Evolutionary conservation across 2,113 vertebrate species (phyloP).

Genomic region (Caranx melampygus): DNA sequence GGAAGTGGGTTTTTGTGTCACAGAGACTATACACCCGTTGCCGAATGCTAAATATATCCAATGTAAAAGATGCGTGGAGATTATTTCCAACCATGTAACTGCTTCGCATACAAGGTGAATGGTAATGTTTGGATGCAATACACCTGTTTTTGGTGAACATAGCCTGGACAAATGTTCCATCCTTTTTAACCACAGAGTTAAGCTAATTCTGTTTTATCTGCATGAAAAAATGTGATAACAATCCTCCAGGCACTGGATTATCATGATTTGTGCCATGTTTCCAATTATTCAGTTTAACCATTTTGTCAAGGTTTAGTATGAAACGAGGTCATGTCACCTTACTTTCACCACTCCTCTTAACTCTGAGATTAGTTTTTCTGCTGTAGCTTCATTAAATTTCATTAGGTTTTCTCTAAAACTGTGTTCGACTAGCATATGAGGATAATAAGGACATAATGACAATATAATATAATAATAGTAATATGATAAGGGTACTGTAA

Average conservation of each 20-base stretch:
- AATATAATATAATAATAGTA: too few species aligned
- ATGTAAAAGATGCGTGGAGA: constrained; percentile 11
- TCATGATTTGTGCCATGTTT: neutral
- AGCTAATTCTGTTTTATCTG: neutral
- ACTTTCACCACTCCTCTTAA: neutral
- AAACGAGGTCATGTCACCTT: neutral
- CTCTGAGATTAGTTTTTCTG: neutral
- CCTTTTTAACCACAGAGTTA: neutral
- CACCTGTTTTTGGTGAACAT: neutral
- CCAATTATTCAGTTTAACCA: neutral
- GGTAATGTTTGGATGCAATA: neutral
- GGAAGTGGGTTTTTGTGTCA: constrained; percentile 71
- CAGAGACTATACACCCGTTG: constrained; percentile 4
- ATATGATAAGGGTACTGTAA: too few species aligned
- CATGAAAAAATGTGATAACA: neutral
- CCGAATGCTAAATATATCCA: constrained; percentile 29
- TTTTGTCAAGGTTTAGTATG: neutral
- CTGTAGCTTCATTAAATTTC: neutral
- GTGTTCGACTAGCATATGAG: neutral
- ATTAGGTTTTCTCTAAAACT: neutral
- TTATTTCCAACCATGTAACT: constrained; percentile 14
- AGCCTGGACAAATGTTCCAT: neutral
- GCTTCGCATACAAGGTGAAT: neutral
- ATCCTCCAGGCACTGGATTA: neutral
- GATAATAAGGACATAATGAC: too few species aligned